A percentile compares a stretch with the other conserved stretches of the same genome.
Evolutionary conservation across 1,140 invertebrate genomes (phyloP).

Genomic region (Danaus plexippus): DNA sequence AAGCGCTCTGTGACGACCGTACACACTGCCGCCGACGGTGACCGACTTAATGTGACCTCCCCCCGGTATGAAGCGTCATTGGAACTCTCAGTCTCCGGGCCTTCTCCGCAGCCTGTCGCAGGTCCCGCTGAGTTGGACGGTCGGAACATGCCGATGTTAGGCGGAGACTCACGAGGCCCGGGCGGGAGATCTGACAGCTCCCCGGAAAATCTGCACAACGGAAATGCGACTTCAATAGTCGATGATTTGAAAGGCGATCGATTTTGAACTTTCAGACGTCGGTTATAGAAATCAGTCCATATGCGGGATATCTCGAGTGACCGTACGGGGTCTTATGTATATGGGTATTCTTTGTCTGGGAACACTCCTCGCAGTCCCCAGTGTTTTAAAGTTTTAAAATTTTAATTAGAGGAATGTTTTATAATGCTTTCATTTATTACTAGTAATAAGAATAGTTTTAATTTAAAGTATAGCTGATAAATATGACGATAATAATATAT

Average conservation of each 20-base stretch:
- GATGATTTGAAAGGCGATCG: not conserved
- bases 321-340: not conserved
- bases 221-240: slow-evolving; percentile 18
- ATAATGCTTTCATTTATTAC: not conserved
- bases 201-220: slow-evolving; percentile 53
- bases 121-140: slow-evolving; percentile 35
- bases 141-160: slow-evolving; percentile 37
- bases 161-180: slow-evolving; percentile 44
- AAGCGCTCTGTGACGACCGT: slow-evolving; percentile 20
- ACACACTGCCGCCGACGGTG: slow-evolving; percentile 12
- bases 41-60: slow-evolving; percentile 28
- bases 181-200: slow-evolving; percentile 50
- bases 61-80: slow-evolving; percentile 13
- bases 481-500: too few relatives aligned
- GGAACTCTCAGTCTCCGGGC: slow-evolving; percentile 5
- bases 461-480: too few relatives aligned
- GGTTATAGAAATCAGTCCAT: too few relatives aligned
- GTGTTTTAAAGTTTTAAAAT: not conserved
- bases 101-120: slow-evolving; percentile 16
- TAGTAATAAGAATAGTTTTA: too few relatives aligned
- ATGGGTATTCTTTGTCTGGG: slow-evolving; percentile 7
- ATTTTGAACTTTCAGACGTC: slow-evolving; percentile 15
- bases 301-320: too few relatives aligned
- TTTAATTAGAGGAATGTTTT: slow-evolving; percentile 1
- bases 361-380: not conserved